Evolutionary conservation across 2,797 vertebrate genomes (phyloP), one percentile per base, ranked within the genome.

Genomic region (Acestrorhynchus altus): DNA sequence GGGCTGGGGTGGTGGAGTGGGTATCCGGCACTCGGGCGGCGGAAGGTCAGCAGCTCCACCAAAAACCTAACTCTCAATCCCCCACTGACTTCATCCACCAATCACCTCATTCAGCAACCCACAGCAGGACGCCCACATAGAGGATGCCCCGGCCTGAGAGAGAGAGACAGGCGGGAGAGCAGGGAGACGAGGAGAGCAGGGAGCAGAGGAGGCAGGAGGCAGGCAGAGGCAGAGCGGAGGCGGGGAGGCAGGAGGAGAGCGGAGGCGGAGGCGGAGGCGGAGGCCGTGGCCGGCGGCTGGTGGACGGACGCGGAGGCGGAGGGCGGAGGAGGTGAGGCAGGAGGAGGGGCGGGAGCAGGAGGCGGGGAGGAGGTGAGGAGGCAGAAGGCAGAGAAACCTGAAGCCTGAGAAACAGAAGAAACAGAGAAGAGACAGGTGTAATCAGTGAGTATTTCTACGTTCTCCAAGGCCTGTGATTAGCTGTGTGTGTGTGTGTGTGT

Each of bases 101-200:
- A 99, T 99, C 85, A 99, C 96, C 94, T 99, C 98, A 91, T 98
- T 99, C 92, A 99, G 92, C 90, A 99, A 75, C 57, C 97, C 97
- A 28, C 97, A 99, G 91, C 97, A 99, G 81, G 98, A 99, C 84
- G 97, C 97, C 97, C 97, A 98, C 97, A 98, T 98, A 90, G 98
- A 98, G 68, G 97, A 96, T 26, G 97, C 97, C 85, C 97, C 97
- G 1, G 97, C 96, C 97, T 98, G 76, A 0, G 0, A 63, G 51
- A 54, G 22, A 49, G 22, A 24, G 40, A 71, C 39, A 60, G 39
- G 35, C 44, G 18, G 44, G 69, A 57, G 47, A 68, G 42, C n/a
- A 24, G 54, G 22, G 18, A 44, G 13, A 40, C 46, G 18, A 78
- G 15, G 39, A 44, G 42, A 46, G 40, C 10, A 22, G 46, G 39